Percentiles rank a stretch among this genome's conserved stretches.
Conservation (phyloP, 2,797 vertebrate species). For the Semotilus atromaculatus region DNA sequence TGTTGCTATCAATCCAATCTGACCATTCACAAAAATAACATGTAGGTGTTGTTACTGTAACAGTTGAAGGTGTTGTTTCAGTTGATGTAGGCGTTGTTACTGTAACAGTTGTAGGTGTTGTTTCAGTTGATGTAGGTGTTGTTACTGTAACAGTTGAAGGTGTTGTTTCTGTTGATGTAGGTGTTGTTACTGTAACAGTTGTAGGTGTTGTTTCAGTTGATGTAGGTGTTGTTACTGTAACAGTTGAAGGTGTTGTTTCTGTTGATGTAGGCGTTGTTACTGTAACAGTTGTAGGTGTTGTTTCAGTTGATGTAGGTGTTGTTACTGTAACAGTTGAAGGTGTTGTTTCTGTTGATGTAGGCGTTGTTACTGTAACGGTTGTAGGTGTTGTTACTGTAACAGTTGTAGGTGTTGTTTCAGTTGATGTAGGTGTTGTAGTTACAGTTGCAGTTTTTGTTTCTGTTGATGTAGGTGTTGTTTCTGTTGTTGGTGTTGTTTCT, state of each 20-base stretch:
- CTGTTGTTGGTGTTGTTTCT: slow-evolving; percentile 45
- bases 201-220: background rate
- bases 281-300: too few species aligned
- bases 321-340: too few species aligned
- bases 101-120: background rate
- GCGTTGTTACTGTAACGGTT: too few species aligned
- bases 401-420: background rate
- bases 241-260: too few species aligned
- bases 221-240: background rate
- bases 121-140: background rate
- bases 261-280: too few species aligned
- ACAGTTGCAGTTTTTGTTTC: background rate
- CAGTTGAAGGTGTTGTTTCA: background rate
- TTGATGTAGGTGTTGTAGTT: background rate
- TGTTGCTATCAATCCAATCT: slow-evolving; percentile 73
- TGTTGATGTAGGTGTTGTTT: background rate
- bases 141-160: background rate
- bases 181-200: background rate
- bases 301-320: too few species aligned
- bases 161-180: background rate
- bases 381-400: too few species aligned
- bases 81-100: background rate
- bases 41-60: background rate
- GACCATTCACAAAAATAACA: slow-evolving; percentile 69
- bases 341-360: too few species aligned